Percentiles rank a stretch among this genome's conserved stretches.
phyloP scores from a whole-genome alignment of 2,888 invertebrate genomes.

The Eupithecia insigniata region DNA sequence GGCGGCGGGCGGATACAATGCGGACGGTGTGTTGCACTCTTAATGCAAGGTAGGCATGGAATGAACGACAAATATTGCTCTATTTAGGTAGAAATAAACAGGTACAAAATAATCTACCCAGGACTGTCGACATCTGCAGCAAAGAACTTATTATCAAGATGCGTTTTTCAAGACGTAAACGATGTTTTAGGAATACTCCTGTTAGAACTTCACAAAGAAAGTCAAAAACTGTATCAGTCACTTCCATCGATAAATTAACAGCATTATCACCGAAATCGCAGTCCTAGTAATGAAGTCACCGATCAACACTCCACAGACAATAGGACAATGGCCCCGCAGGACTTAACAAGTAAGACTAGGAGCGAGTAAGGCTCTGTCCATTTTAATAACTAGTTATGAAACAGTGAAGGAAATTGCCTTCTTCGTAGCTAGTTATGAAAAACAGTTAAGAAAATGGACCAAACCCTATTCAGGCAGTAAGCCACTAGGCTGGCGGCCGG shows the following conservation, averaged over 20 bases:
- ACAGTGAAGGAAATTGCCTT: too few species aligned
- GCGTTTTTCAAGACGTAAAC: background rate
- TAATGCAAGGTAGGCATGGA: background rate
- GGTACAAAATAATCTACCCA: background rate
- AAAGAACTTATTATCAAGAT: background rate
- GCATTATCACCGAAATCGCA: background rate
- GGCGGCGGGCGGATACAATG: conserved; percentile 12
- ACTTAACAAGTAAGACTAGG: background rate
- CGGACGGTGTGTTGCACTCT: background rate
- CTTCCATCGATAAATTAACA: background rate
- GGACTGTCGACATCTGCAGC: background rate
- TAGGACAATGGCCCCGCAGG: background rate
- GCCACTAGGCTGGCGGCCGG: too few species aligned
- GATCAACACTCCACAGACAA: background rate
- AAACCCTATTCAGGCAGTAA: too few species aligned
- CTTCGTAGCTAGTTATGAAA: too few species aligned
- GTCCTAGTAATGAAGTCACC: background rate
- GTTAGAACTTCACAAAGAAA: background rate
- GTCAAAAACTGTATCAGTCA: background rate
- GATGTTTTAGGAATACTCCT: background rate
- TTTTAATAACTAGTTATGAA: too few species aligned
- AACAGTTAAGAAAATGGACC: too few species aligned
- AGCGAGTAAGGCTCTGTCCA: background rate
- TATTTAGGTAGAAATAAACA: background rate
- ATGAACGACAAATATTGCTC: background rate